phyloP scores from a whole-genome alignment of 2,113 vertebrate species.

The Limanda limanda region DNA sequence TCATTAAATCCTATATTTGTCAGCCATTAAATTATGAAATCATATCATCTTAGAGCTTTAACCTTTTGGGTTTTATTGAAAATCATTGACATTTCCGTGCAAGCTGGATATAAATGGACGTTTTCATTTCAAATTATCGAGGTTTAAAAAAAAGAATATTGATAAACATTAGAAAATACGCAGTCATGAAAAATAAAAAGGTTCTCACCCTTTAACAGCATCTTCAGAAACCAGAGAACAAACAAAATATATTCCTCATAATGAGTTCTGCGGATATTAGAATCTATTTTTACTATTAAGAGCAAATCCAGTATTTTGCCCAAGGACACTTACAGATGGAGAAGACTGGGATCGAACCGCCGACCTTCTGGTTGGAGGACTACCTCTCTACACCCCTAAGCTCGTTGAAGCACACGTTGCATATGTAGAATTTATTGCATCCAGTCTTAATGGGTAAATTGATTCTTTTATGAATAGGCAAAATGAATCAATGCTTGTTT shows the following conservation, averaged over 20 bases:
- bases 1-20: background rate
- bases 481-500: background rate
- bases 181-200: background rate
- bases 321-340: too few species aligned
- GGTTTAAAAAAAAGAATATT: background rate
- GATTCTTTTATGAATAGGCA: background rate
- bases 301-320: too few species aligned
- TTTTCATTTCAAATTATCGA: background rate
- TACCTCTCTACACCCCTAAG: too few species aligned
- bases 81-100: background rate
- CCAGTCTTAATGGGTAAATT: background rate
- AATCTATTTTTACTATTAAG: too few species aligned
- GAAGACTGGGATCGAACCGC: too few species aligned
- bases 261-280: too few species aligned
- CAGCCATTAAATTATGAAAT: background rate
- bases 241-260: too few species aligned
- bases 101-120: background rate
- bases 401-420: too few species aligned
- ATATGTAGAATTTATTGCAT: background rate
- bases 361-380: too few species aligned
- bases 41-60: background rate
- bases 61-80: background rate
- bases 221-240: too few species aligned
- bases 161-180: too few species aligned
- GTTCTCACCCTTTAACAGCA: too few species aligned